These are phyloP conservation scores for Ophion slaviceki DNA, from an alignment of 2,888 invertebrate species.

Conservation along the genomic window DNA sequence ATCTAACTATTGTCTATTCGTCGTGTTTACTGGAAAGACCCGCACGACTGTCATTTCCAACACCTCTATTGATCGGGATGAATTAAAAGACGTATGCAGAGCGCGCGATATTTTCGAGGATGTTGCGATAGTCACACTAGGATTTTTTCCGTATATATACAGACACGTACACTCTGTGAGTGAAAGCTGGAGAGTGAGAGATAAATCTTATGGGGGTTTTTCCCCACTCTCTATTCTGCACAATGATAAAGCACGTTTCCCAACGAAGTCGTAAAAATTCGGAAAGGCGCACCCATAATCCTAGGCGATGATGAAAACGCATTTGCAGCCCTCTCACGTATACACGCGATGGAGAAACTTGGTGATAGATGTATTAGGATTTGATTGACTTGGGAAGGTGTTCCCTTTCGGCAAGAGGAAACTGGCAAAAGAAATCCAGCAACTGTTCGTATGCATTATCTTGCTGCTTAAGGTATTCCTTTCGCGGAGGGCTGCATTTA, in stretches of 20 bases:
- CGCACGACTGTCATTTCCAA: too few relatives aligned
- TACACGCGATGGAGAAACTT: neutral
- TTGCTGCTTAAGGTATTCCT: too few relatives aligned
- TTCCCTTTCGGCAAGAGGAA: neutral
- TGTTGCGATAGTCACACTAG: too few relatives aligned
- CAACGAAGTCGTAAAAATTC: constrained; percentile 6
- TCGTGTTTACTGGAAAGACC: too few relatives aligned
- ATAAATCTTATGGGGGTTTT: constrained; percentile 3
- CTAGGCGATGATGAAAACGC: neutral
- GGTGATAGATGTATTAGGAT: neutral
- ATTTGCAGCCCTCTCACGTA: constrained; percentile 2
- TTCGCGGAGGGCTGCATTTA: too few relatives aligned
- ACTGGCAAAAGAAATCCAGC: neutral
- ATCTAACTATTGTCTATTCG: too few relatives aligned
- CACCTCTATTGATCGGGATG: too few relatives aligned
- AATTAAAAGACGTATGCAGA: too few relatives aligned
- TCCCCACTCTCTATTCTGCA: neutral
- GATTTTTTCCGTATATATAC: neutral
- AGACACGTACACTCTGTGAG: neutral
- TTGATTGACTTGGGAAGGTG: neutral
- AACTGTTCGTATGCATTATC: too few relatives aligned
- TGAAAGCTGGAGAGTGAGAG: neutral
- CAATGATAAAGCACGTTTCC: neutral
- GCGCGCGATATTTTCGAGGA: too few relatives aligned
- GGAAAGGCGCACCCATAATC: neutral